phyloP scores from a whole-genome alignment of 2,888 invertebrate genomes.

The Drosophila lutescens region DNA sequence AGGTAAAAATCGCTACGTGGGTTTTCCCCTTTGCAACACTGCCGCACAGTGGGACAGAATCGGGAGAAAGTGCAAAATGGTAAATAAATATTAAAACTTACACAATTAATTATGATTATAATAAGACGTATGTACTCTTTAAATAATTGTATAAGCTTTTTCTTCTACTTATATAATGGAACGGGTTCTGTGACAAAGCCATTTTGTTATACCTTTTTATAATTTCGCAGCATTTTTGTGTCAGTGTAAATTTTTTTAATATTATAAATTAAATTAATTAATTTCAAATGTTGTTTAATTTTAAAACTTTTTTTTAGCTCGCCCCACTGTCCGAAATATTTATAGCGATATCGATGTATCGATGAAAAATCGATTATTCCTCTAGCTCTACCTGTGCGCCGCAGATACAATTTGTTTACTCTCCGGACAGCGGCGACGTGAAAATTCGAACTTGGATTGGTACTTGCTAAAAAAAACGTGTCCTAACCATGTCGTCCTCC shows the following conservation, averaged over 20 bases:
- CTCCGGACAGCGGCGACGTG: conserved; percentile 14
- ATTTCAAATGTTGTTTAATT: background rate
- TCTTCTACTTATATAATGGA: too few relatives aligned
- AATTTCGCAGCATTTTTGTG: too few relatives aligned
- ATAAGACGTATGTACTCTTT: too few relatives aligned
- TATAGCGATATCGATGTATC: background rate
- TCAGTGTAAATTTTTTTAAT: too few relatives aligned
- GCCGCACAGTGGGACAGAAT: conserved; percentile 10
- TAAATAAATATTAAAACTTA: background rate
- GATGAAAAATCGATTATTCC: background rate
- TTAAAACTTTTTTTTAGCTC: background rate
- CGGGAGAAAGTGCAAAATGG: background rate
- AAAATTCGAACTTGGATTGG: conserved; percentile 17
- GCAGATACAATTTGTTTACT: conserved; percentile 61
- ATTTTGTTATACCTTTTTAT: too few relatives aligned
- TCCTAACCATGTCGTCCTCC: conserved; percentile 61
- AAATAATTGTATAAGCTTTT: too few relatives aligned
- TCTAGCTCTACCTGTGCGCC: conserved; percentile 10
- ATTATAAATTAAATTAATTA: too few relatives aligned
- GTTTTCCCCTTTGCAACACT: conserved; percentile 14
- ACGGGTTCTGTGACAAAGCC: too few relatives aligned
- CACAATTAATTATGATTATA: background rate
- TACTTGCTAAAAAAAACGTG: conserved; percentile 3
- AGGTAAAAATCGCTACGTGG: conserved; percentile 22
- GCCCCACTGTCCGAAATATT: background rate